Evolutionary conservation across 2,888 invertebrate genomes (phyloP).

Genomic region (Scaptomyza tumidula): DNA sequence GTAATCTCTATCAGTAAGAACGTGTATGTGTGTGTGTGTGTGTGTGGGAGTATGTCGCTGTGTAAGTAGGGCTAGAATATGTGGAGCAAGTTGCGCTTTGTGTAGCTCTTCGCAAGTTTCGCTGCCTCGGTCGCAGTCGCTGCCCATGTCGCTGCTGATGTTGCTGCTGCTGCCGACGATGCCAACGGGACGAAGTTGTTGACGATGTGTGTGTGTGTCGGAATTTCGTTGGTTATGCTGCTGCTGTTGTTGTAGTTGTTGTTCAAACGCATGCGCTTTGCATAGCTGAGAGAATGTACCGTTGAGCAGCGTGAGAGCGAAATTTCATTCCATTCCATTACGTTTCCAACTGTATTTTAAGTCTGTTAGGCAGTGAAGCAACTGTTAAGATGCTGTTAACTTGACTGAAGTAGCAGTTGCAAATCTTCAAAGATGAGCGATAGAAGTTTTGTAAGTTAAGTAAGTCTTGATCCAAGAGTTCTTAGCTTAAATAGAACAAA

Average conservation of each 20-base stretch:
- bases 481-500: too few species aligned
- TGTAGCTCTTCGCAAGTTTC: slow-evolving; percentile 41
- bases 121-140: slow-evolving; percentile 24
- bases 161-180: slow-evolving; percentile 6
- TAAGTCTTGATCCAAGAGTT: too few species aligned
- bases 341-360: neutral
- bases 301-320: neutral
- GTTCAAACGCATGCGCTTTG: slow-evolving; percentile 41
- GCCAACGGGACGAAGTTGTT: slow-evolving; percentile 12
- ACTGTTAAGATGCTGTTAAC: slow-evolving; percentile 32
- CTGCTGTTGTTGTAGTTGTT: slow-evolving; percentile 25
- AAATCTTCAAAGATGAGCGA: neutral
- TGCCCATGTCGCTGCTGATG: slow-evolving; percentile 9
- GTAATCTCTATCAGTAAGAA: slow-evolving; percentile 50
- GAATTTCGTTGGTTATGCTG: slow-evolving; percentile 38
- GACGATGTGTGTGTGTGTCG: slow-evolving; percentile 37
- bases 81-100: slow-evolving; percentile 74
- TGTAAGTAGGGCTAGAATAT: slow-evolving; percentile 77
- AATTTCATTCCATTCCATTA: slow-evolving; percentile 32
- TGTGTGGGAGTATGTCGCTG: slow-evolving; percentile 61
- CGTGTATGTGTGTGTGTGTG: slow-evolving; percentile 22
- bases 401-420: neutral
- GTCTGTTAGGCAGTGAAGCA: neutral
- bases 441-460: too few species aligned
- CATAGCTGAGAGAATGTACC: slow-evolving; percentile 34